A percentile compares a stretch with the other conserved stretches of the same genome.
Evolutionary conservation across 2,113 vertebrate species (phyloP).

Genomic region (Mustela nigripes): DNA sequence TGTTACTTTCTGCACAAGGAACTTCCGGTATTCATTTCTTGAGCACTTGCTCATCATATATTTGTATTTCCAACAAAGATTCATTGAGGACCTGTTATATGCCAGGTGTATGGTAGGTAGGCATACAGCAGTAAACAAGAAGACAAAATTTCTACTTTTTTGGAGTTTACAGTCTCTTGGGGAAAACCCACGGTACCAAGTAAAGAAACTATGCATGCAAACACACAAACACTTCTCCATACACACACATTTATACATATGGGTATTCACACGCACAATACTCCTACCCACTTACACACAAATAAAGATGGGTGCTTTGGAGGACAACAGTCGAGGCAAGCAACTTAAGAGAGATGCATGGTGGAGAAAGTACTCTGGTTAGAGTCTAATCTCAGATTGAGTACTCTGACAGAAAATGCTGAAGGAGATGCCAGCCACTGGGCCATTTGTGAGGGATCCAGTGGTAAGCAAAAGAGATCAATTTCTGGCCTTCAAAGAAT

Average conservation of each 20-base stretch:
- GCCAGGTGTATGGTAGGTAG: background rate
- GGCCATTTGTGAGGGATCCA: background rate
- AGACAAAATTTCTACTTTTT: background rate
- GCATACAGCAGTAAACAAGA: background rate
- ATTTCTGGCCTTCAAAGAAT: background rate
- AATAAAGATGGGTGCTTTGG: background rate
- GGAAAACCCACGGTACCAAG: background rate
- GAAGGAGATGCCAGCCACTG: background rate
- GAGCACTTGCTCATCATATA: background rate
- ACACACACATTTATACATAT: background rate
- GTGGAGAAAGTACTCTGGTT: background rate
- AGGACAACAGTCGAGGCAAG: background rate
- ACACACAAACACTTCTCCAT: background rate
- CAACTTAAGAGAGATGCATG: background rate
- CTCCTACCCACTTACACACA: background rate
- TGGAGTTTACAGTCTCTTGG: constrained; percentile 28
- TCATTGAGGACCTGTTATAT: background rate
- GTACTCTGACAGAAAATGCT: background rate
- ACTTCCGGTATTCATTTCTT: constrained; percentile 26
- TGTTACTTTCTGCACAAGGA: constrained; percentile 36
- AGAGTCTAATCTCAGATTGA: background rate
- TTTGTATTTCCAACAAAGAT: constrained; percentile 30
- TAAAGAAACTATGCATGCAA: background rate
- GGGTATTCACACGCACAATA: background rate
- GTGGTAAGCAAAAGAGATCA: background rate